A percentile compares a stretch with the other conserved stretches of the same genome.
These are phyloP conservation scores for Coregonus suidteri DNA, from an alignment of 2,797 vertebrate species.

Conservation along the genomic window DNA sequence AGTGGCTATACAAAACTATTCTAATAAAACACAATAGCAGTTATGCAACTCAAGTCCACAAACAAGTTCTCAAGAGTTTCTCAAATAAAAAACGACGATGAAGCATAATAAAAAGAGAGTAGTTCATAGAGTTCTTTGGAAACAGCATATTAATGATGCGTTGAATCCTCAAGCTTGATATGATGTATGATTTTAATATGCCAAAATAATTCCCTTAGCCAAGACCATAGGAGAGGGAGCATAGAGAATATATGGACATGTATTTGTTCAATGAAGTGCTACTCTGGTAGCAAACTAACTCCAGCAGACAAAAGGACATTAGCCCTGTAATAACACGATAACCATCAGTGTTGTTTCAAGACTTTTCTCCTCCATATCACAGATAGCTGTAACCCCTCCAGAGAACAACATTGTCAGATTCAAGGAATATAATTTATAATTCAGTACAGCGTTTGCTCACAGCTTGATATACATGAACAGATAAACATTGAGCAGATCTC, in stretches of 20 bases:
- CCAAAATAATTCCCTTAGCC: constrained; percentile 58
- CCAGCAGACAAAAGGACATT: constrained; percentile 51
- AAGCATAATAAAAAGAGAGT: constrained; percentile 37
- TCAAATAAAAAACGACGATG: neutral
- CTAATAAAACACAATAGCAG: too few relatives aligned
- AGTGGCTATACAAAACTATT: too few relatives aligned
- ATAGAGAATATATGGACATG: constrained; percentile 51
- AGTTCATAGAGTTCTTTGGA: constrained; percentile 42
- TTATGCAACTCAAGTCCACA: neutral
- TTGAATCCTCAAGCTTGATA: constrained; percentile 63
- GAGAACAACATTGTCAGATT: constrained; percentile 34
- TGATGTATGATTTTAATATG: constrained; percentile 74
- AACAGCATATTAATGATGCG: constrained; percentile 70
- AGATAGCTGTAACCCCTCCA: constrained; percentile 22
- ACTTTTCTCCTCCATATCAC: constrained; percentile 43
- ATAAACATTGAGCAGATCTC: constrained; percentile 35
- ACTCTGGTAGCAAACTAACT: constrained; percentile 37
- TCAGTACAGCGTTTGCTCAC: constrained; percentile 34
- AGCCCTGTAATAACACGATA: constrained; percentile 53
- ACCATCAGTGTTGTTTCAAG: constrained; percentile 43
- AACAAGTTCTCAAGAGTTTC: too few relatives aligned
- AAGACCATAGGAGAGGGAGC: constrained; percentile 53
- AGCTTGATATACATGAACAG: constrained; percentile 33
- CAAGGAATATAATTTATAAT: constrained; percentile 12
- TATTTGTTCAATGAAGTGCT: constrained; percentile 64